Conservation (phyloP, 1,140 invertebrate genomes). For the Muscidifurax raptorellus region DNA sequence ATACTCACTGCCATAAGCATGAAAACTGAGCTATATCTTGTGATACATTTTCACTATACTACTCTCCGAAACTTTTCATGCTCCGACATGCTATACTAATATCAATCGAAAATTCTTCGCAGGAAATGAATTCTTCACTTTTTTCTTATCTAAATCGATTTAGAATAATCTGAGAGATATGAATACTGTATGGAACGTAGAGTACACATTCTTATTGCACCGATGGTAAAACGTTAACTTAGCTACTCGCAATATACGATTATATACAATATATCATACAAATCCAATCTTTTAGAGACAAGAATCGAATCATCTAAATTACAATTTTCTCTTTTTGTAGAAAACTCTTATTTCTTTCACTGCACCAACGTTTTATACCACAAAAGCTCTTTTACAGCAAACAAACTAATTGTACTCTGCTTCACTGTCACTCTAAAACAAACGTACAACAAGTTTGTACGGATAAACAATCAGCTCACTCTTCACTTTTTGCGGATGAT, state of each 20-base stretch:
- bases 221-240: too few relatives aligned
- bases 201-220: too few relatives aligned
- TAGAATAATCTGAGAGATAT: too few relatives aligned
- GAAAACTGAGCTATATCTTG: background rate
- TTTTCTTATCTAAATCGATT: too few relatives aligned
- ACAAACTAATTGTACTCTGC: background rate
- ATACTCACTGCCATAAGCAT: background rate
- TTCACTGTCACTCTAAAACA: conserved; percentile 9
- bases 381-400: conserved; percentile 1
- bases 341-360: background rate
- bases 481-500: conserved; percentile 10
- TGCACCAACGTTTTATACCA: conserved; percentile 5
- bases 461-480: background rate
- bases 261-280: too few relatives aligned
- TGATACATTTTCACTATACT: background rate
- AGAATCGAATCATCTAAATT: conserved; percentile 30
- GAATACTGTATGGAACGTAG: too few relatives aligned
- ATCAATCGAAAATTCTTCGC: background rate
- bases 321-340: background rate
- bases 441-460: background rate
- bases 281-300: background rate
- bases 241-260: too few relatives aligned
- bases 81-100: background rate
- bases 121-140: background rate
- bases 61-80: background rate